These are phyloP conservation scores for Anticlea derivata DNA, from an alignment of 2,888 invertebrate species.

Conservation along the genomic window DNA sequence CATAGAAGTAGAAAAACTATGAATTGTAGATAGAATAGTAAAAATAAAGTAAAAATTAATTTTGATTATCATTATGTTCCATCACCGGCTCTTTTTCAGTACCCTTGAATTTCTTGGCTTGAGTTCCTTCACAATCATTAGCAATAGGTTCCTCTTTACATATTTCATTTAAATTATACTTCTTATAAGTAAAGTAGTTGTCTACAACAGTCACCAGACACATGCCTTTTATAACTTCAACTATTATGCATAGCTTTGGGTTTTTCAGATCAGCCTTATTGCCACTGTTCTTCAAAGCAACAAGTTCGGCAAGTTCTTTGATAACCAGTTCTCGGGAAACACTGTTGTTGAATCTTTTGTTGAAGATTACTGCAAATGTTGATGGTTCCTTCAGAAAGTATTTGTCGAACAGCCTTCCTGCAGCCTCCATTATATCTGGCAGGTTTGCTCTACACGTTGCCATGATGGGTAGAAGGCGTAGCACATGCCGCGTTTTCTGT, in stretches of 20 bases:
- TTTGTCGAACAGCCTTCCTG: constrained; percentile 87
- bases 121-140: constrained; percentile 55
- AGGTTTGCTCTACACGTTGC: constrained; percentile 91
- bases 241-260: constrained; percentile 90
- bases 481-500: constrained; percentile 89
- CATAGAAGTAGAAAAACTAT: constrained; percentile 60
- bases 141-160: constrained; percentile 68
- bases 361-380: constrained; percentile 90
- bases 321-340: constrained; percentile 89
- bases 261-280: constrained; percentile 92
- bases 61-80: constrained; percentile 55
- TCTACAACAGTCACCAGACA: constrained; percentile 92
- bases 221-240: constrained; percentile 92
- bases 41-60: constrained; percentile 48
- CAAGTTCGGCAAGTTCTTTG: constrained; percentile 88
- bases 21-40: constrained; percentile 44
- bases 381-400: constrained; percentile 88
- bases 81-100: constrained; percentile 48
- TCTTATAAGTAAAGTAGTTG: constrained; percentile 90
- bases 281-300: constrained; percentile 86
- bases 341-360: constrained; percentile 90
- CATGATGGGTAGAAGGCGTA: constrained; percentile 92
- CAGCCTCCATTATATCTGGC: constrained; percentile 88
- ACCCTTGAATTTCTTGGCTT: constrained; percentile 74
- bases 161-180: constrained; percentile 92